phyloP scores from a whole-genome alignment of 2,888 invertebrate genomes.

The Automeris io region DNA sequence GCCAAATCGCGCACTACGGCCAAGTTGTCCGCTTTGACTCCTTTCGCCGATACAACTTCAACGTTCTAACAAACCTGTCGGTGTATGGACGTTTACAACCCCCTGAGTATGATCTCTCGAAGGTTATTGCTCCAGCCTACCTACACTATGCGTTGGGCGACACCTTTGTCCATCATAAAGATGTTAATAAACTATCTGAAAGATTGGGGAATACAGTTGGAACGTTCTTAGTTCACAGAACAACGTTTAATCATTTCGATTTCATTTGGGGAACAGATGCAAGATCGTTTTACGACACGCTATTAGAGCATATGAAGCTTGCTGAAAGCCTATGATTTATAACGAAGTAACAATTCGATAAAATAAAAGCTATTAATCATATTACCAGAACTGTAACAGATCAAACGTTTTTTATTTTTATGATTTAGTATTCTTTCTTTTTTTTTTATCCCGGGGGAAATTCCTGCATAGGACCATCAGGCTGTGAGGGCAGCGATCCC shows the following conservation, averaged over 20 bases:
- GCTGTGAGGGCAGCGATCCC: too few relatives aligned
- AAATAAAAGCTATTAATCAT: too few relatives aligned
- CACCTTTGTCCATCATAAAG: constrained; percentile 24
- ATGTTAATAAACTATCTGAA: constrained; percentile 24
- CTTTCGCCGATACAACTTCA: constrained; percentile 39
- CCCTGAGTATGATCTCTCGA: constrained; percentile 34
- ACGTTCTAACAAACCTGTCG: constrained; percentile 25
- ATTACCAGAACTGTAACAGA: too few relatives aligned
- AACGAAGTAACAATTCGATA: not conserved
- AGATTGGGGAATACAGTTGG: constrained; percentile 25
- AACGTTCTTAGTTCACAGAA: constrained; percentile 17
- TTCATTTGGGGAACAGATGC: constrained; percentile 40
- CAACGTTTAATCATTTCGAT: constrained; percentile 37
- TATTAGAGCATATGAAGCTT: constrained; percentile 26
- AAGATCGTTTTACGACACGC: constrained; percentile 24
- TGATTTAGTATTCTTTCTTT: too few relatives aligned
- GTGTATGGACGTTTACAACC: constrained; percentile 31
- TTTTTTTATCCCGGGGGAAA: too few relatives aligned
- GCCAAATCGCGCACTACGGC: constrained; percentile 43
- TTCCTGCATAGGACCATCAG: too few relatives aligned
- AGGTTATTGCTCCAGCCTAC: constrained; percentile 29
- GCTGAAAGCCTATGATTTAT: constrained; percentile 24
- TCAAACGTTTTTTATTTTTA: too few relatives aligned
- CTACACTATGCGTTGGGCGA: constrained; percentile 35
- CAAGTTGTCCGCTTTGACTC: constrained; percentile 30